Evolutionary conservation across 1,140 invertebrate species (phyloP).

Genomic region (Sinonovacula constricta): DNA sequence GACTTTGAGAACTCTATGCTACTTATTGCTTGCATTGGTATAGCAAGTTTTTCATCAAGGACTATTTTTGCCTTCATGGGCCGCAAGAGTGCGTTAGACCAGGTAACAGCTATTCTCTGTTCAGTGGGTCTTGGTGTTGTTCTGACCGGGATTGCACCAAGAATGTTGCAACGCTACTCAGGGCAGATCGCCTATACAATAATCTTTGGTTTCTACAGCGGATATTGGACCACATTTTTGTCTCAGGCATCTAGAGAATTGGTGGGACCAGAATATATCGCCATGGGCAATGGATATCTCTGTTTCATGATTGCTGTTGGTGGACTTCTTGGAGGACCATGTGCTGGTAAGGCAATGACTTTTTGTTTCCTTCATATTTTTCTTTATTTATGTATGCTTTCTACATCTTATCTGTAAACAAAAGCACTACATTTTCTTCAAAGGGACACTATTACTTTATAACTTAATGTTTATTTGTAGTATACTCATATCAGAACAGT

Average conservation of each 20-base stretch:
- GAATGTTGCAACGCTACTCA: constrained; percentile 72
- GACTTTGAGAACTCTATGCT: constrained; percentile 67
- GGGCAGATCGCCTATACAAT: constrained; percentile 75
- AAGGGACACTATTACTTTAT: too few relatives aligned
- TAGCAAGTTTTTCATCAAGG: constrained; percentile 68
- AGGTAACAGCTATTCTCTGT: constrained; percentile 71
- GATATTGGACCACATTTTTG: constrained; percentile 76
- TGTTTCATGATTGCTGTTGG: constrained; percentile 74
- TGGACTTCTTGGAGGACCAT: constrained; percentile 68
- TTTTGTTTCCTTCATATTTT: too few relatives aligned
- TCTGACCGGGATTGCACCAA: constrained; percentile 70
- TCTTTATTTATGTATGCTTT: too few relatives aligned
- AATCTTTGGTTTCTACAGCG: constrained; percentile 75
- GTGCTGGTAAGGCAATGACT: constrained; percentile 70
- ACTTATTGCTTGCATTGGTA: constrained; percentile 70
- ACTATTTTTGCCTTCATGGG: constrained; percentile 76
- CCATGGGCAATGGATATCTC: constrained; percentile 74
- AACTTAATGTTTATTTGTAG: too few relatives aligned
- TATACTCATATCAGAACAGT: too few relatives aligned
- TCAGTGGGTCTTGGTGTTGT: constrained; percentile 71
- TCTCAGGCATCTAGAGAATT: constrained; percentile 72
- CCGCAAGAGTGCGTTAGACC: constrained; percentile 70
- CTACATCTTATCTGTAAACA: too few relatives aligned
- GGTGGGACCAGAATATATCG: constrained; percentile 73
- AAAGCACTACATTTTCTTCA: too few relatives aligned